phyloP scores from a whole-genome alignment of 2,888 invertebrate genomes.

The Proisotoma minuta region DNA sequence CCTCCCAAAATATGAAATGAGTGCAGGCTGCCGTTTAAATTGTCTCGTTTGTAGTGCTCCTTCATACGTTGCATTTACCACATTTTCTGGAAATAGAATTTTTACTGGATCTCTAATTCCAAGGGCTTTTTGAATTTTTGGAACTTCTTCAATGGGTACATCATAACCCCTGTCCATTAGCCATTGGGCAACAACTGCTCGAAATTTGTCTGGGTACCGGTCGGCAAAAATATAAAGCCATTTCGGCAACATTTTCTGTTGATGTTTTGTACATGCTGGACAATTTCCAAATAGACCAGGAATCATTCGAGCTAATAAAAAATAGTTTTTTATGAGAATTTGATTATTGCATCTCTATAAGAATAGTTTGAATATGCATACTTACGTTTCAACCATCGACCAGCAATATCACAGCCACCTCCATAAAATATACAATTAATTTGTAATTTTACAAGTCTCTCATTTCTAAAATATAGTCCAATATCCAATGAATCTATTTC shows the following conservation, averaged over 20 bases:
- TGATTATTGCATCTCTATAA: too few species aligned
- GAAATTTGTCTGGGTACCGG: conserved; percentile 30
- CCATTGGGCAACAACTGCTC: conserved; percentile 34
- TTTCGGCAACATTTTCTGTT: conserved; percentile 29
- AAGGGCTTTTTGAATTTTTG: conserved; percentile 28
- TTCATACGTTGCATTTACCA: conserved; percentile 23
- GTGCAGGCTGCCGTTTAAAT: conserved; percentile 3
- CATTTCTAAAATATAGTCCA: conserved; percentile 31
- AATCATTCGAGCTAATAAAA: conserved; percentile 31
- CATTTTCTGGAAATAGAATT: conserved; percentile 18
- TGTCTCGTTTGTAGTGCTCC: neutral
- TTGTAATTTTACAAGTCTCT: conserved; percentile 30
- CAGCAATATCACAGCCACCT: conserved; percentile 34
- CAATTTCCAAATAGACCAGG: conserved; percentile 32
- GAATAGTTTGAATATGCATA: neutral
- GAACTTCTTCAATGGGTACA: conserved; percentile 30
- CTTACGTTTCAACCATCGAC: conserved; percentile 38
- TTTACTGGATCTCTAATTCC: conserved; percentile 26
- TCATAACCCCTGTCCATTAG: conserved; percentile 32
- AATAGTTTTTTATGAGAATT: too few species aligned
- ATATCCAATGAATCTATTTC: conserved; percentile 34
- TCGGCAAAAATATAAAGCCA: conserved; percentile 31
- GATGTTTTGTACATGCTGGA: conserved; percentile 28
- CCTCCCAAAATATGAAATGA: neutral
- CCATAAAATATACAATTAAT: conserved; percentile 35